Base-by-base conservation (phyloP, 2,797 vertebrate species). In the Sebastes hubbsi region DNA sequence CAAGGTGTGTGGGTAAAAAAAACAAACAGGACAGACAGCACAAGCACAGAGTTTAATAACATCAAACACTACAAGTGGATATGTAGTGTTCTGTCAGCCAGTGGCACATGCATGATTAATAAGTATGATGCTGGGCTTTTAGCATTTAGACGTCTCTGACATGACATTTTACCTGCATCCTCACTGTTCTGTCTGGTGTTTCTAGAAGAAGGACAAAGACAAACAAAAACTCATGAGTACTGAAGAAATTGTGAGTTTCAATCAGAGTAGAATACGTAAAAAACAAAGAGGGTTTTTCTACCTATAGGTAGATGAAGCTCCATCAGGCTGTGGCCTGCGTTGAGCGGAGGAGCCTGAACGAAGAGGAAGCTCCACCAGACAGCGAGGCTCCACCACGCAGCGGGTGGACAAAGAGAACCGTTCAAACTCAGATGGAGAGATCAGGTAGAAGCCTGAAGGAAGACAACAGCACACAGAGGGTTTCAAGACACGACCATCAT, bases 351-450 rank as follows among this genome's bases (percentile, higher is more conserved):
- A 38, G 59, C 80, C 85, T 46, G 95, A 92, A 18, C 67, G 84
- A 12, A 77, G 74, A 1, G 95, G 92, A 14, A 87, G n/a, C 52
- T 97, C 96, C 60, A 99, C 96, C 20, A 97, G 75, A 76, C 96
- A 98, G 38, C 95, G 95, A 13, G 98, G 98, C 90, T 98, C 97
- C 86, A 99, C 97, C 79, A 99, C 34, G 93, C 92, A 96, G 24
- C 98, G 97, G 24, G 98, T 96, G 22, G 98, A 99, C 76, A 99
- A 92, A 14, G 99, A 99, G 92, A 99, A 99, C 25, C 98, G 97
- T 86, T 99, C 98, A 89, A 99, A 99, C 92, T 99, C 98, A 0
- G 99, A 99, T 0, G 98, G 99, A 0, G 99, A 99, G 86, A 99
- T 99, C 87, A 99, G 94, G 89, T 99, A 99, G 94, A 99, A 99